Conservation (phyloP, 2,797 vertebrate species). For the Pterois miles region DNA sequence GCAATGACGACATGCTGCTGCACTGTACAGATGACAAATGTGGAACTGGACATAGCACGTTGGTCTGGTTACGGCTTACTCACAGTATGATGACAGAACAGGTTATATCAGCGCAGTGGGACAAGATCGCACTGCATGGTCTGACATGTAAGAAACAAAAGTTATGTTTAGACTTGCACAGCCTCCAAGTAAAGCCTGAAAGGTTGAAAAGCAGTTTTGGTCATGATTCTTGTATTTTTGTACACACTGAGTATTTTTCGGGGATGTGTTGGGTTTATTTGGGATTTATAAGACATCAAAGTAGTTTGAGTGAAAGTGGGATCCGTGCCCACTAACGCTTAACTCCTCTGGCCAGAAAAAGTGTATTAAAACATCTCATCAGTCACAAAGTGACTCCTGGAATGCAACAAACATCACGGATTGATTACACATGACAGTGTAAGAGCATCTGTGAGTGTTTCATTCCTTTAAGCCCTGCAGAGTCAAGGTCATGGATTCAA, state of each 20-base stretch:
- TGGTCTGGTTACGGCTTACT: slow-evolving; percentile 4
- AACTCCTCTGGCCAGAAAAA: background rate
- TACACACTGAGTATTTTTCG: background rate
- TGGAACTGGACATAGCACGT: background rate
- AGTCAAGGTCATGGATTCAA: slow-evolving; percentile 4
- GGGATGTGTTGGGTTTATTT: background rate
- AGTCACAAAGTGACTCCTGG: background rate
- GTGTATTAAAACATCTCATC: slow-evolving; percentile 4
- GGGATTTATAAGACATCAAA: background rate
- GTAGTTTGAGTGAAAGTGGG: background rate
- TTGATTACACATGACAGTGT: background rate
- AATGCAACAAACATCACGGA: background rate
- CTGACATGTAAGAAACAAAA: background rate
- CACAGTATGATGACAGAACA: slow-evolving; percentile 13
- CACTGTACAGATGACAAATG: slow-evolving; percentile 13
- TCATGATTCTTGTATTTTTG: background rate
- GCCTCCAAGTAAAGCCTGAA: background rate
- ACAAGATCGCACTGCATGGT: background rate
- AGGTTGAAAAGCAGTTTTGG: background rate
- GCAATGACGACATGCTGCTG: slow-evolving; percentile 27
- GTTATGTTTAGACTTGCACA: background rate
- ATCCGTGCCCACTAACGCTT: background rate
- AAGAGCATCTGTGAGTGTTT: background rate
- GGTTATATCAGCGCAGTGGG: slow-evolving; percentile 9
- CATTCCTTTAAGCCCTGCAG: background rate